Evolutionary conservation across 1,140 invertebrate genomes (phyloP), one percentile per base, ranked within the genome.

Genomic region (Pomacea maculata): DNA sequence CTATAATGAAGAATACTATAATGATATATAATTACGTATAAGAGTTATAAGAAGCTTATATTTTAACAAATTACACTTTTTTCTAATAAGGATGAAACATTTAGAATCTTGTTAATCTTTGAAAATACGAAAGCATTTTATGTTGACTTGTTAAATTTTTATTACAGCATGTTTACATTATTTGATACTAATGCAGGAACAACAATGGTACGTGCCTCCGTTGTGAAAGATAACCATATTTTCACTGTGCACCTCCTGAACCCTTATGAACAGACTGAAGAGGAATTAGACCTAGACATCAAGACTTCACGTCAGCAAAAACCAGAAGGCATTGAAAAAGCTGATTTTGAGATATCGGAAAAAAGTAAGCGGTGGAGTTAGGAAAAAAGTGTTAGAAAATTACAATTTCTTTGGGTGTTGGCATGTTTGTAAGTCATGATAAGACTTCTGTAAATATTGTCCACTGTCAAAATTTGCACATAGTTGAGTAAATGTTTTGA

Each of bases 201-300:
- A 54, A 85, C 84, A n/a, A 75, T 81, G 80, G 86, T 92, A 0
- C 86, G 86, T 29, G 86, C 87, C 11, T 82, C 86, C 52, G 86
- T 91, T 10, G 57, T 90, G 72, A 91, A 91, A 78, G 90, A 91
- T 84, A 89, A 87, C n/a, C 90, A 92, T 83, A 83, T 87, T 19
- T 89, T 91, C 80, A 83, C 82, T 64, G 85, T 92, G 5, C 91
- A 92, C 82, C 82, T 92, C 34, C 61, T 91, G 14, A 89, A 92
- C 75, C 91, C 91, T 17, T 84, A 83, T 68, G 87, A 90, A 70
- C 34, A 64, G 25, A 68, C 85, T 19, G 83, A 80, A 1, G 82
- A 83, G 67, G 82, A 85, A 5, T 79, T 84, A 8, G 85, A 85
- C 52, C 82, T 80, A 9, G 71, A 78, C 14, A 68, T 61, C 19